Conservation (phyloP, 2,888 invertebrate species). For the Tethea ocularis region DNA sequence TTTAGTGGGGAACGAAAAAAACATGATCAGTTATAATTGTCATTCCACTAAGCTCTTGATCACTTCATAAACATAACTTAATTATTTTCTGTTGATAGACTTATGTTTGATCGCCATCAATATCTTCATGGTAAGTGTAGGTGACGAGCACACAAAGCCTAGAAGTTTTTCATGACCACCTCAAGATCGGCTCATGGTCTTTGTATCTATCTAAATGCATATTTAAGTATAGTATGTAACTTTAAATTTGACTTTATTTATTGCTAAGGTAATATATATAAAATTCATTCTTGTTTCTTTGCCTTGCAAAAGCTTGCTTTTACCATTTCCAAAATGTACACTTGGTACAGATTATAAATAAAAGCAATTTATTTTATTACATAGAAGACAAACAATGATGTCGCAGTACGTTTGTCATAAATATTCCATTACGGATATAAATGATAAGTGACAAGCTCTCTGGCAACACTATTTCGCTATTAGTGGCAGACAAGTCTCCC, state of each 20-base stretch:
- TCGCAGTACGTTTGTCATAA: neutral
- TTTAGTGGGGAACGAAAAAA: neutral
- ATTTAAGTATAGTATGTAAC: no score
- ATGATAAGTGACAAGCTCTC: conserved; percentile 51
- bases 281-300: no score
- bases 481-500: conserved; percentile 36
- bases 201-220: neutral
- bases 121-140: neutral
- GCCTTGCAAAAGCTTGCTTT: no score
- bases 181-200: neutral
- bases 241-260: no score
- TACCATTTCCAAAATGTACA: no score
- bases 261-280: no score
- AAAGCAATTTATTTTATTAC: neutral
- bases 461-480: conserved; percentile 51
- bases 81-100: no score
- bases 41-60: no score
- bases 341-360: neutral
- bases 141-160: neutral
- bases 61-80: neutral
- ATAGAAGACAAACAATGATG: neutral
- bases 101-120: no score
- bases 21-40: neutral
- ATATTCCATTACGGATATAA: conserved; percentile 33
- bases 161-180: neutral